Percentiles rank a stretch among this genome's conserved stretches.
Evolutionary conservation across 1,140 invertebrate species (phyloP).

Genomic region (Hetaerina americana): DNA sequence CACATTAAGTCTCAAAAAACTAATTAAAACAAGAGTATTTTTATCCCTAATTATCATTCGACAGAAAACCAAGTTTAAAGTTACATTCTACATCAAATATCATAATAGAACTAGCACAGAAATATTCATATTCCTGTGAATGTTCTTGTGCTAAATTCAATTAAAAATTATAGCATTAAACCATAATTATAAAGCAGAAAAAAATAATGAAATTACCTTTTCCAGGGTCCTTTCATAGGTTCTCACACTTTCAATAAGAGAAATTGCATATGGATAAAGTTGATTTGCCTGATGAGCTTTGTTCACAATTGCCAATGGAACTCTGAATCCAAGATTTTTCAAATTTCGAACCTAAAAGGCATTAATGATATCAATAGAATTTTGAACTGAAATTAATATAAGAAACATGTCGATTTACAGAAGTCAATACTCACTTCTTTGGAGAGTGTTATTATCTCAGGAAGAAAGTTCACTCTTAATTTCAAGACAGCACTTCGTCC

Average conservation of each 20-base stretch:
- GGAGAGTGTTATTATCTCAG: slow-evolving; percentile 94
- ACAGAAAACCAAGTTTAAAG: too few relatives aligned
- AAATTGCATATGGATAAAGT: slow-evolving; percentile 97
- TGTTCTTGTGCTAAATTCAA: too few relatives aligned
- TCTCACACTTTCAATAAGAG: slow-evolving; percentile 91
- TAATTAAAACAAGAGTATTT: too few relatives aligned
- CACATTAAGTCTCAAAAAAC: too few relatives aligned
- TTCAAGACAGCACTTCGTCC: slow-evolving; percentile 82
- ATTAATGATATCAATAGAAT: not conserved
- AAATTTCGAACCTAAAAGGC: slow-evolving; percentile 74
- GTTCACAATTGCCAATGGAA: slow-evolving; percentile 95
- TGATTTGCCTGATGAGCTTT: slow-evolving; percentile 98
- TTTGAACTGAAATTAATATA: not conserved
- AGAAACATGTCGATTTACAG: not conserved
- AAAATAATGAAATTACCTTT: slow-evolving; percentile 54
- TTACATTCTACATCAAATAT: too few relatives aligned
- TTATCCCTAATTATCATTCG: too few relatives aligned
- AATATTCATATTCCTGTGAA: too few relatives aligned
- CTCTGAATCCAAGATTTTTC: slow-evolving; percentile 90
- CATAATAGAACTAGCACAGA: too few relatives aligned
- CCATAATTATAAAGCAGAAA: too few relatives aligned
- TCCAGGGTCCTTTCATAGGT: slow-evolving; percentile 94
- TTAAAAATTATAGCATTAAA: too few relatives aligned
- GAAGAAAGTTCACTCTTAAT: slow-evolving; percentile 92
- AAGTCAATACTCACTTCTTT: slow-evolving; percentile 58